These are phyloP conservation scores for Drosophila subpulchrella DNA, from an alignment of 1,140 invertebrate genomes.

Conservation along the genomic window DNA sequence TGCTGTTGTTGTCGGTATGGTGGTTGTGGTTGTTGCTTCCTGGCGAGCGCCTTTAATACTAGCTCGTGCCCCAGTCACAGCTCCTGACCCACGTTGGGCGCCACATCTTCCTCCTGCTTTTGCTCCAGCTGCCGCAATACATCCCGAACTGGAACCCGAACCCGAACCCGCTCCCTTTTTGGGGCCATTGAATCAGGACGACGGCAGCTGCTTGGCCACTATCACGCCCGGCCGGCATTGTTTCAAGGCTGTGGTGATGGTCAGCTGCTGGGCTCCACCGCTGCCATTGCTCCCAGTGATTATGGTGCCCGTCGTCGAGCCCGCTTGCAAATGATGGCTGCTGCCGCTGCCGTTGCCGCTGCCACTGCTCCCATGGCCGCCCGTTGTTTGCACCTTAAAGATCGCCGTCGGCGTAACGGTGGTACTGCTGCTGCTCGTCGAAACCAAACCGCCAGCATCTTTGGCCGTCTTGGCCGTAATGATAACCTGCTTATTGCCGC, in stretches of 20 bases:
- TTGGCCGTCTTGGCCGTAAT: conserved; percentile 66
- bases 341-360: background rate
- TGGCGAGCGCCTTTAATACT: conserved; percentile 69
- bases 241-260: conserved; percentile 85
- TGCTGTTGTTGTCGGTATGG: background rate
- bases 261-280: conserved; percentile 57
- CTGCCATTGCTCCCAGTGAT: conserved; percentile 52
- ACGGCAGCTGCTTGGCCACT: conserved; percentile 90
- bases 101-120: conserved; percentile 22
- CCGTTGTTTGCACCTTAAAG: conserved; percentile 74
- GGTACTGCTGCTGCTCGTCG: conserved; percentile 32
- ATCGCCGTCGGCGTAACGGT: conserved; percentile 75
- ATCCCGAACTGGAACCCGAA: conserved; percentile 7
- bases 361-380: background rate
- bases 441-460: conserved; percentile 31
- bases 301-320: conserved; percentile 16
- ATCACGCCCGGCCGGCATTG: conserved; percentile 94
- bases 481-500: conserved; percentile 77
- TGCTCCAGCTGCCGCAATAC: conserved; percentile 16
- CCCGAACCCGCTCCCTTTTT: conserved; percentile 25
- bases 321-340: conserved; percentile 27
- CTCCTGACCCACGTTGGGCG: conserved; percentile 21
- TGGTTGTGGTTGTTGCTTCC: conserved; percentile 30
- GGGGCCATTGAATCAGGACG: conserved; percentile 79
- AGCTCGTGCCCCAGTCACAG: conserved; percentile 31